Base-by-base conservation (phyloP, 2,113 vertebrate genomes). In the Peromyscus polionotus region DNA sequence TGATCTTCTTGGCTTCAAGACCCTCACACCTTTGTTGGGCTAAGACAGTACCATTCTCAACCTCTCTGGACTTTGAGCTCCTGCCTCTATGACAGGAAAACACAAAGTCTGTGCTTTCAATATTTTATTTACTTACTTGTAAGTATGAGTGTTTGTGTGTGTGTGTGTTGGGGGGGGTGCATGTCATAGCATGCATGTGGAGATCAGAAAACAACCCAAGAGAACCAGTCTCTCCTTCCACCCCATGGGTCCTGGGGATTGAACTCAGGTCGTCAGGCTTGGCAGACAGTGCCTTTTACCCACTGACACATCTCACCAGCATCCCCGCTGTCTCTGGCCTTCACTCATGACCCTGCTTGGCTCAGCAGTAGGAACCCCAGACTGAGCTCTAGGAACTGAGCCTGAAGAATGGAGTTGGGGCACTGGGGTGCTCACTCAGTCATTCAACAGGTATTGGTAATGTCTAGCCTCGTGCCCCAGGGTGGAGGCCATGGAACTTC, bases 21-120 rank as follows among this genome's bases (percentile, higher is more conserved):
- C 79, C n/a, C 70, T 63, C 14, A 16, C 4, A 9, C 33, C 4
- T 4, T 8, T 36, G 39, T 70, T 20, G 39, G 3, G 61, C 48
- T 5, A 68, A 16, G 42, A 57, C 57, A 16, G 14, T n/a, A 9
- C 5, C 0, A 7, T 65, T 48, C 73, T 4, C 22, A 7, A 33
- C 36, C 54, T 51, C 48, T 63, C 45, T 59, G 72, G n/a, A 79
- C 48, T 33, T 63, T 13, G n/a, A 48, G 16, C 42, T 61, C 84
- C 91, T 42, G 33, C 5, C 13, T 14, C 51, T 10, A 12, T 14
- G 1, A 4, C 2, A 20, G 45, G 31, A 12, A 51, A 26, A 6
- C 3, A 26, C 51, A 13, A 0, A 2, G 51, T 51, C 59, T 2
- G 0, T 2, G 75, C 59, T 93, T 63, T 33, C 48, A 33, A 13